phyloP scores from a whole-genome alignment of 2,797 vertebrate species.

The Karalla daura region DNA sequence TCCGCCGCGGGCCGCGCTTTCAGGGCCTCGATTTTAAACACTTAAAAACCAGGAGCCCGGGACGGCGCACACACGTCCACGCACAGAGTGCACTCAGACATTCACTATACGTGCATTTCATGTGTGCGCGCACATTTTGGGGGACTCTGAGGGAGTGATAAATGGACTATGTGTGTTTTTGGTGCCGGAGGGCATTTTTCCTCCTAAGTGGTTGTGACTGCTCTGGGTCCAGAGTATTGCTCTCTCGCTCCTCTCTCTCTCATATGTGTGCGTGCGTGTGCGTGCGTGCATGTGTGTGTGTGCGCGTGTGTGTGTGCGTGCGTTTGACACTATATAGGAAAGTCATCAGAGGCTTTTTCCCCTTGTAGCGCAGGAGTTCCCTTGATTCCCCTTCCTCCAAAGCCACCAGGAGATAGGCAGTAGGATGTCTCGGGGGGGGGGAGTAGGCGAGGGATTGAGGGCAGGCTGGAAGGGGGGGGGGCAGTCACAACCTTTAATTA shows the following conservation, averaged over 20 bases:
- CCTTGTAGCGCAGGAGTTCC: constrained; percentile 54
- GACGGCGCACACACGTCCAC: constrained; percentile 19
- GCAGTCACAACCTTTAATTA: constrained; percentile 51
- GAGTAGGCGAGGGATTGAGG: neutral
- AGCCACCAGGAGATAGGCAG: constrained; percentile 50
- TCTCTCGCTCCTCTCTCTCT: constrained; percentile 13
- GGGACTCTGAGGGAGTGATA: constrained; percentile 75
- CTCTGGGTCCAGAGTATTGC: constrained; percentile 69
- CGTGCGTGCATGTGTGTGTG: constrained; percentile 32
- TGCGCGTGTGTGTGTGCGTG: constrained; percentile 30
- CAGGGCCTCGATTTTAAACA: constrained; percentile 50
- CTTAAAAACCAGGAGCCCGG: constrained; percentile 45
- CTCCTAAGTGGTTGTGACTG: constrained; percentile 81
- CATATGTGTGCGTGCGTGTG: constrained; percentile 28
- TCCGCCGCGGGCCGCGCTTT: constrained; percentile 46
- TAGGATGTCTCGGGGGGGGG: constrained; percentile 13
- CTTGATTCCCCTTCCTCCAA: constrained; percentile 50
- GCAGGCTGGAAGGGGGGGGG: constrained; percentile 10
- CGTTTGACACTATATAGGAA: constrained; percentile 51
- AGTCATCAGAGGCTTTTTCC: constrained; percentile 62
- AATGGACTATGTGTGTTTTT: constrained; percentile 80
- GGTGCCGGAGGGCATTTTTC: constrained; percentile 77
- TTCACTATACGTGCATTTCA: neutral
- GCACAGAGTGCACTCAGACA: too few relatives aligned
- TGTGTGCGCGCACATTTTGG: constrained; percentile 33